These are phyloP conservation scores for Anguilla marmorata DNA, from an alignment of 2,797 vertebrate genomes.

Conservation along the genomic window DNA sequence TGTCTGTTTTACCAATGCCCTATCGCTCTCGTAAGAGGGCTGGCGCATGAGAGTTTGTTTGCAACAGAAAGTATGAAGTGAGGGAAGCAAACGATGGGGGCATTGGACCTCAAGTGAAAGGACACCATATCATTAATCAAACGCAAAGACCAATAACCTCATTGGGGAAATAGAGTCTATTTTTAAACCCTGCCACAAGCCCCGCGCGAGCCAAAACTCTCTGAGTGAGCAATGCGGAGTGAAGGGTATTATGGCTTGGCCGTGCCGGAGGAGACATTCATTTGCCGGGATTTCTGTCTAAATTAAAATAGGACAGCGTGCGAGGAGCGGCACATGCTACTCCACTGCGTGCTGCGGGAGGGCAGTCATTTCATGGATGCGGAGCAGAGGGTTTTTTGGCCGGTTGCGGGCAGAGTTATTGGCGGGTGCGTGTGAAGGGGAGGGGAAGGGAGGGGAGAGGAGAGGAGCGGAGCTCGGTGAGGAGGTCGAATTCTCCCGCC, in stretches of 20 bases:
- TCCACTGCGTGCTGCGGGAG: background rate
- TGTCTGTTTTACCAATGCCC: background rate
- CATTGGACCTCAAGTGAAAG: slow-evolving; percentile 66
- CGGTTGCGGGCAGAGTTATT: background rate
- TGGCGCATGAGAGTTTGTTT: background rate
- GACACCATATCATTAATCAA: slow-evolving; percentile 70
- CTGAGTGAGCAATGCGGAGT: background rate
- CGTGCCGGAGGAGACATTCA: background rate
- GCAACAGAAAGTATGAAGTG: slow-evolving; percentile 2
- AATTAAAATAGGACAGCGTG: background rate
- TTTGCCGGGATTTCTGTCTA: background rate
- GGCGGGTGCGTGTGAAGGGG: background rate
- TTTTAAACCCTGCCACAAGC: slow-evolving; percentile 41
- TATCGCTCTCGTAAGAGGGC: background rate
- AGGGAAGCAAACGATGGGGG: slow-evolving; percentile 39
- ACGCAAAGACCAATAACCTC: slow-evolving; percentile 66
- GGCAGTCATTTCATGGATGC: background rate
- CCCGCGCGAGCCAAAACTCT: slow-evolving; percentile 49
- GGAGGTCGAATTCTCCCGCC: background rate
- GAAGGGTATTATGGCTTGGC: background rate
- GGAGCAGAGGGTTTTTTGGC: background rate
- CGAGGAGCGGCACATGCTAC: background rate
- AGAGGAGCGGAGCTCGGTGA: background rate
- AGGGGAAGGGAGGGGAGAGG: background rate
- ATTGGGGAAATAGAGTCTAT: slow-evolving; percentile 59